phyloP scores from a whole-genome alignment of 1,140 invertebrate genomes.

The Drosophila tropicalis region DNA sequence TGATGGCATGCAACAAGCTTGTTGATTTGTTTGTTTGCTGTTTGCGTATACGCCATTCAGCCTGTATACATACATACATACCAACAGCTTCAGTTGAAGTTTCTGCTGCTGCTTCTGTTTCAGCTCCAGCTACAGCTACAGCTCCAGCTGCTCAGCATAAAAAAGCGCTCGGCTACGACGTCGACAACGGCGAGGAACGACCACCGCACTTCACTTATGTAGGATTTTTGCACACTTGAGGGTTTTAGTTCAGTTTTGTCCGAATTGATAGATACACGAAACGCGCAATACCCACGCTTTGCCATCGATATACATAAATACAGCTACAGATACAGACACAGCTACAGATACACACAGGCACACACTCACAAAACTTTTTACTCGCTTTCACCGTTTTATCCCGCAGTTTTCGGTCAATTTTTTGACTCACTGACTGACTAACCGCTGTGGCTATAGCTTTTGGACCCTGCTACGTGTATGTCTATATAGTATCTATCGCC shows the following conservation, averaged over 20 bases:
- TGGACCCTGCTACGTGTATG: constrained; percentile 56
- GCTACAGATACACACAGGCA: background rate
- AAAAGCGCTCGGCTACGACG: constrained; percentile 42
- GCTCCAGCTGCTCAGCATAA: constrained; percentile 63
- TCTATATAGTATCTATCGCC: constrained; percentile 64
- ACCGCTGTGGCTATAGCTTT: constrained; percentile 32
- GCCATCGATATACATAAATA: constrained; percentile 42
- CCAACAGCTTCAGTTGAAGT: constrained; percentile 8
- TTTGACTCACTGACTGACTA: constrained; percentile 21
- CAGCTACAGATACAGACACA: constrained; percentile 9
- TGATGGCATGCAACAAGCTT: constrained; percentile 71
- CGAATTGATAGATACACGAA: constrained; percentile 75
- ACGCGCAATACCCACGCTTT: constrained; percentile 35
- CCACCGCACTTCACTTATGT: constrained; percentile 69
- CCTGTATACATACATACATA: constrained; percentile 13
- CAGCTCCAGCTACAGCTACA: constrained; percentile 24
- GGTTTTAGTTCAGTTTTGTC: constrained; percentile 78
- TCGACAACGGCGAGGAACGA: constrained; percentile 13
- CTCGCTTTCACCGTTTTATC: constrained; percentile 26
- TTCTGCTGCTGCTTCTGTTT: background rate
- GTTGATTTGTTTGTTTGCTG: constrained; percentile 40
- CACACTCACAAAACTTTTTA: constrained; percentile 29
- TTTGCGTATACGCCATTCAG: constrained; percentile 19
- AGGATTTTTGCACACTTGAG: constrained; percentile 78
- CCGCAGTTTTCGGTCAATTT: constrained; percentile 23